Evolutionary conservation across 2,888 invertebrate species (phyloP), one percentile per base, ranked within the genome.

Genomic region (Apocheima hispidaria): DNA sequence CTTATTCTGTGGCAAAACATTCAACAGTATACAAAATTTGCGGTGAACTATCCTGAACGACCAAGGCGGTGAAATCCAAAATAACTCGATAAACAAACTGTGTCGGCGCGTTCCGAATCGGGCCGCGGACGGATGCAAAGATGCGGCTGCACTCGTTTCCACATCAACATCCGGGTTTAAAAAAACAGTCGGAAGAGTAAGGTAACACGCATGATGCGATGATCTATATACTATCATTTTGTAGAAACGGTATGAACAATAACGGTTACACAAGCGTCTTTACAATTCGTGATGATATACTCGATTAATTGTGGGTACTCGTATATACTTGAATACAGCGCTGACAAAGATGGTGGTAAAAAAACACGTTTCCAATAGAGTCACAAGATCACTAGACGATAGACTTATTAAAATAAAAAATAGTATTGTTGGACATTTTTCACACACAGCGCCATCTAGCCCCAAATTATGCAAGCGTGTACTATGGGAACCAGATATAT

Each of bases 31-130:
- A 23, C n/a, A 21, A n/a, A 44, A 16, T 44, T 44, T 21, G n/a
- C 48, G 23, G 30, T 30, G 28, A 20, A 41, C 52, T 65, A 68
- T 60, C 69, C 60, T 41, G 40, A 54, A 63, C 63, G 18, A 44
- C 10, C 50, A 41, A 68, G 72, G 70, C 71, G 69, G 79, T 76
- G 71, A 71, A 71, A 75, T 78, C 83, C 65, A 78, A 87, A 88
- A 89, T 89, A 88, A 76, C 85, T 83, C 78, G 63, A 77, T 87
- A 86, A 85, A 86, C 84, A 86, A 66, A 83, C 81, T 77, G 71
- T 65, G 72, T 68, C 69, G 75, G 62, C 77, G 73, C 71, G 63
- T 65, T 73, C 69, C 72, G 76, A 74, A 77, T 73, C 73, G 74
- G 67, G 68, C 12, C 70, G 69, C 53, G 56, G 69, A 74, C 85